A percentile compares a stretch with the other conserved stretches of the same genome.
Conservation (phyloP, 2,888 invertebrate species). For the Nemurella pictetii region DNA sequence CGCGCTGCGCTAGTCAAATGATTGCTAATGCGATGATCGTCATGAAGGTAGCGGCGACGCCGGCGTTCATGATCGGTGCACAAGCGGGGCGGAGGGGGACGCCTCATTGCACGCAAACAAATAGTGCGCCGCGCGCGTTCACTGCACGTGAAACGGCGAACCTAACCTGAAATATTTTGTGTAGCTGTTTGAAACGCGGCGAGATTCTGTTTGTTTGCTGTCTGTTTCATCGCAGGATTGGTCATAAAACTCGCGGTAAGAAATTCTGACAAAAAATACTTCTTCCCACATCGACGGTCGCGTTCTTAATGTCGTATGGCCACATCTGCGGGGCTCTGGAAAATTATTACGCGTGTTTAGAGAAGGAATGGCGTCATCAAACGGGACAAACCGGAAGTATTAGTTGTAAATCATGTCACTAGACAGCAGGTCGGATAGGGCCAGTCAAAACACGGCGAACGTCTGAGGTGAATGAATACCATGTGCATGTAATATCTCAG, state of each 20-base stretch:
- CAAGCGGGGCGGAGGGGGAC: background rate
- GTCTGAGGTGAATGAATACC: background rate
- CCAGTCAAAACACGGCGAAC: background rate
- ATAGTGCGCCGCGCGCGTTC: background rate
- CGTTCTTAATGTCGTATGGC: background rate
- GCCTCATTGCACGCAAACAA: background rate
- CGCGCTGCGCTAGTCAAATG: background rate
- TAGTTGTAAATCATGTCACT: slow-evolving; percentile 35
- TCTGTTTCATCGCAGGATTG: background rate
- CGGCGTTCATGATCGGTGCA: background rate
- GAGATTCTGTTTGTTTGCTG: background rate
- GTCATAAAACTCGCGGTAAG: background rate
- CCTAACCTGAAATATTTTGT: background rate
- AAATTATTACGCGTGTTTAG: slow-evolving; percentile 20
- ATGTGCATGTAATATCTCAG: background rate
- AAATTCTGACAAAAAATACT: background rate
- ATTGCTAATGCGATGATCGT: background rate
- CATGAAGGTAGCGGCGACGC: background rate
- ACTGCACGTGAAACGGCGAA: background rate
- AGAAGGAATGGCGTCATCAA: slow-evolving; percentile 32
- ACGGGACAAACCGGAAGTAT: slow-evolving; percentile 38
- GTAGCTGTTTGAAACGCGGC: background rate
- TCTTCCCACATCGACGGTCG: background rate
- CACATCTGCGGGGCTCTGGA: slow-evolving; percentile 1
- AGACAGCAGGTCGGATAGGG: background rate